phyloP scores from a whole-genome alignment of 2,888 invertebrate genomes.

The Desoria tigrina region DNA sequence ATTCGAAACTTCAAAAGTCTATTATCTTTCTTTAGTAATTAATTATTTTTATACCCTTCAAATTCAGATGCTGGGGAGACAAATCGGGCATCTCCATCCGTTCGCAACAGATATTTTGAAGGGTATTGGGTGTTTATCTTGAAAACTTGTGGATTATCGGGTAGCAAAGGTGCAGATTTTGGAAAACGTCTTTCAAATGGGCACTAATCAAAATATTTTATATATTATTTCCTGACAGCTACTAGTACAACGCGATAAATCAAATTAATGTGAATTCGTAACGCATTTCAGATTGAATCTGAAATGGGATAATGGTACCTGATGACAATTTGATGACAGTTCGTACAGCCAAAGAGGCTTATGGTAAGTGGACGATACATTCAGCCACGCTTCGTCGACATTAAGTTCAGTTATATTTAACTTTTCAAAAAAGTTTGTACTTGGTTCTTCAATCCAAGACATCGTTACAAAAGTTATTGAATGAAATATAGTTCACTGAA shows the following conservation, averaged over 20 bases:
- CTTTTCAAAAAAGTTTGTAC: constrained; percentile 60
- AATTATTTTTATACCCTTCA: too few species aligned
- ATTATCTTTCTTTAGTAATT: too few species aligned
- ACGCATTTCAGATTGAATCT: too few species aligned
- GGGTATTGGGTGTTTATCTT: constrained; percentile 17
- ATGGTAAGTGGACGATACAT: constrained; percentile 56
- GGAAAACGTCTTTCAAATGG: constrained; percentile 56
- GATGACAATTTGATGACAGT: constrained; percentile 70
- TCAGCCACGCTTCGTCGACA: constrained; percentile 69
- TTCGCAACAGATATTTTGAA: constrained; percentile 25
- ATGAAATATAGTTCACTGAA: too few species aligned
- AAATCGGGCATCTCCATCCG: constrained; percentile 14
- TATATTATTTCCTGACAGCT: too few species aligned
- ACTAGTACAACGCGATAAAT: too few species aligned
- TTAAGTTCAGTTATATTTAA: constrained; percentile 63
- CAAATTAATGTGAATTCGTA: too few species aligned
- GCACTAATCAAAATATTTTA: constrained; percentile 61
- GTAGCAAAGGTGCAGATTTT: constrained; percentile 8
- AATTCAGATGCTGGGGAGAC: not conserved
- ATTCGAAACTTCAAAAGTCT: too few species aligned
- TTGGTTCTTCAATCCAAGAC: constrained; percentile 58
- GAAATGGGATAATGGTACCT: too few species aligned
- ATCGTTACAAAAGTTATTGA: too few species aligned
- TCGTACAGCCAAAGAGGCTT: constrained; percentile 64
- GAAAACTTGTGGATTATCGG: constrained; percentile 5